Base-by-base conservation (phyloP, 2,888 invertebrate genomes). In the Hemicrepidius hirtus region DNA sequence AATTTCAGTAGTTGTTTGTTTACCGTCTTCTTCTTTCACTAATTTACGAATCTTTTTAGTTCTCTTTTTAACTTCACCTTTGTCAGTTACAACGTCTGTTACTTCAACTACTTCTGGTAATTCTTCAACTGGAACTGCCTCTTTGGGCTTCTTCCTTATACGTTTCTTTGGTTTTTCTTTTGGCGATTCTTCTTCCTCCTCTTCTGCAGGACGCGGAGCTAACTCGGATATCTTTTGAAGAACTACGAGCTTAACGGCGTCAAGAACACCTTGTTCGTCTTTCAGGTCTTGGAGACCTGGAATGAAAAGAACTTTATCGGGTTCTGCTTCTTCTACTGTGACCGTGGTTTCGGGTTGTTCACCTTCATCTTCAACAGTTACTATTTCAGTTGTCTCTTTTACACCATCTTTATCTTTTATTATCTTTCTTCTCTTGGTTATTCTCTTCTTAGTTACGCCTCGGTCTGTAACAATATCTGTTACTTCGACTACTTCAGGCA, bases 1-100 rank as follows among this genome's bases (percentile, higher is more conserved):
- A 57, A 88, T 87, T 84, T 87, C 86, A 0, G 87, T 88, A 5
- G 85, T 77, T 76, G 87, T 87, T 44, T 86, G 82, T 76, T 83
- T 85, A 55, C 82, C 79, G 62, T 84, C 87, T 75, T 78, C 86
- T 0, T 84, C 85, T 77, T 87, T 88, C 69, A 83, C 87, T 40
- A 87, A 84, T 0, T 84, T 80, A 35, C 87, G 83, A 59, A 85
- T 87, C 63, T 86, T 87, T 12, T 84, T 82, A 35, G 84, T 83
- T 59, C 77, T 80, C 73, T 77, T 80, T 68, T 78, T 81, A 40
- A 80, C 77, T 49, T 72, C 73, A 12, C 82, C 82, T 59, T 79
- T 76, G 73, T 77, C 68, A 10, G 79, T 77, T 18, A 79, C 66
- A 6, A 77, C 65, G 75, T 83, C 80, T 21, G 78, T 80, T 60